Evolutionary conservation across 1,140 invertebrate genomes (phyloP), one percentile per base, ranked within the genome.

Genomic region (Drosophila fuyamai): DNA sequence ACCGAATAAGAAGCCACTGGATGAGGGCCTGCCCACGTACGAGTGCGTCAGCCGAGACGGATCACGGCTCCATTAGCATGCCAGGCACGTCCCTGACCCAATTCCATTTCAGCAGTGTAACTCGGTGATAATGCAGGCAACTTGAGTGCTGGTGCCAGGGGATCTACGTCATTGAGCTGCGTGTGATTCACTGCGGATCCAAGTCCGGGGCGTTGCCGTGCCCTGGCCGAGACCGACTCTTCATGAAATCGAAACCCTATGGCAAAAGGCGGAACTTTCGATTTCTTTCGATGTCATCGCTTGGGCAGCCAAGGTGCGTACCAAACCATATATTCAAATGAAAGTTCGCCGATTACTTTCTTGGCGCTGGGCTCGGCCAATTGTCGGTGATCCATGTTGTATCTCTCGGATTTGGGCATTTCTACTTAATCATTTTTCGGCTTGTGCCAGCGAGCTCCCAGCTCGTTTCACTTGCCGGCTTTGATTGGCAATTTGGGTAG

Each of bases 41-140:
- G 41, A 67, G 76, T 71, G 80, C 80, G 76, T 88, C 84, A 88
- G 46, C 51, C 36, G 14, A 48, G 63, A 71, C 40, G 59, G 72
- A 72, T 70, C 44, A 75, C 47, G 58, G 68, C 63, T 73, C 62
- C 63, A 88, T 88, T 88, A 89, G 81, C 81, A 88, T 84, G 80
- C 84, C 77, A 57, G 76, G 77, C 84, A 89, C 84, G 84, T 89
- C 85, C 84, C 84, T 89, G 84, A 89, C 84, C 84, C 85, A 89
- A 89, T 89, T 89, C 60, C 56, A 54, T 60, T 67, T 79, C 46
- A 53, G 35, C 35, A 32, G 65, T 35, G 67, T 70, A 70, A 57
- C 43, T 16, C 50, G 44, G 53, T 18, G 16, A 76, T 41, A 60
- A 51, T 48, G 48, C 18, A 51, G 12, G 32, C 40, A 7, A 23